phyloP scores from a whole-genome alignment of 2,888 invertebrate genomes.

The Coleophora flavipennella region DNA sequence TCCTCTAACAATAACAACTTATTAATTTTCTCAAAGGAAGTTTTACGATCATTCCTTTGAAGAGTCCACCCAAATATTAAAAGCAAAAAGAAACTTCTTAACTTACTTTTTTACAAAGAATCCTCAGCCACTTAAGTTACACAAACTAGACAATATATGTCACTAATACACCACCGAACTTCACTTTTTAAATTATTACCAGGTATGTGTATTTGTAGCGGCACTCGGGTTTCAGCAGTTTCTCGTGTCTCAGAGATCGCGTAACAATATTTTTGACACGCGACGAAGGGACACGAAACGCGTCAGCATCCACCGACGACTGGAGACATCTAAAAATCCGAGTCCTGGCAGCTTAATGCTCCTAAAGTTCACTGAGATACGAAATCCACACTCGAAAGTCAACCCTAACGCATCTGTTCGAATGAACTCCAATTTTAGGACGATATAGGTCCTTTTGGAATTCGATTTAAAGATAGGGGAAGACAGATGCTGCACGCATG shows the following conservation, averaged over 20 bases:
- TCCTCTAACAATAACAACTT: too few species aligned
- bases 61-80: too few species aligned
- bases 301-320: slow-evolving; percentile 46
- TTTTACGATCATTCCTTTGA: too few species aligned
- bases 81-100: slow-evolving; percentile 14
- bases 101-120: slow-evolving; percentile 22
- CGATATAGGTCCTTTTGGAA: slow-evolving; percentile 20
- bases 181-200: slow-evolving; percentile 23
- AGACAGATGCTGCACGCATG: slow-evolving; percentile 70
- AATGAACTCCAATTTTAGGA: slow-evolving; percentile 6
- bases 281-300: slow-evolving; percentile 21
- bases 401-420: slow-evolving; percentile 7
- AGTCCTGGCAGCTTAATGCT: slow-evolving; percentile 64
- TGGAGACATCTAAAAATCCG: slow-evolving; percentile 62
- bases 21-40: too few species aligned
- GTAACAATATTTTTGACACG: slow-evolving; percentile 32
- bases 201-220: slow-evolving; percentile 21
- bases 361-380: slow-evolving; percentile 38
- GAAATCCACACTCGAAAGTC: slow-evolving; percentile 23
- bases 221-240: slow-evolving; percentile 18
- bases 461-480: slow-evolving; percentile 39
- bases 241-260: slow-evolving; percentile 14
- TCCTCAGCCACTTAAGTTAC: slow-evolving; percentile 18
- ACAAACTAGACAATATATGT: slow-evolving; percentile 16
- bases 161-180: slow-evolving; percentile 28